phyloP scores from a whole-genome alignment of 1,140 invertebrate genomes.

The Cheumatopsyche charites region DNA sequence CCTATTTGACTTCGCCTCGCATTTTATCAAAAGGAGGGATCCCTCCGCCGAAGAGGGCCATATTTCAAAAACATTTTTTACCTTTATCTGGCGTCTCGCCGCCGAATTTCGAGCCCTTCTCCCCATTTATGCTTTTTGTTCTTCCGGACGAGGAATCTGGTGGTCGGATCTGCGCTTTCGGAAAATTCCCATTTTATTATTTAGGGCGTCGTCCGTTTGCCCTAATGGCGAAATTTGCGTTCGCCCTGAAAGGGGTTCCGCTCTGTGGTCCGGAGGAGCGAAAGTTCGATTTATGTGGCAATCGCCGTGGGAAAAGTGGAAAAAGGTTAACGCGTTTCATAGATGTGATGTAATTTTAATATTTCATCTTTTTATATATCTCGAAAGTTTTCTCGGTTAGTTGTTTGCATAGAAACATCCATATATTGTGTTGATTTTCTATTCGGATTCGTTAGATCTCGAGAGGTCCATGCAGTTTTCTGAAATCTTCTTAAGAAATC shows the following conservation, averaged over 20 bases:
- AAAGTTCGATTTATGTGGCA: not conserved
- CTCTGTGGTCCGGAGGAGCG: not conserved
- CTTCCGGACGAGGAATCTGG: not conserved
- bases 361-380: too few species aligned
- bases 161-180: not conserved
- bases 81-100: conserved; percentile 27
- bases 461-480: too few species aligned
- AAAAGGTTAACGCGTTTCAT: too few species aligned
- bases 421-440: too few species aligned
- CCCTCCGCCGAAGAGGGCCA: conserved; percentile 24
- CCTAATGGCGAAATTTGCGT: conserved; percentile 30
- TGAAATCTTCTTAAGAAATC: too few species aligned
- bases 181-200: conserved; percentile 30
- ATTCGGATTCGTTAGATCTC: too few species aligned
- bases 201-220: conserved; percentile 17
- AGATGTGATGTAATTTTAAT: too few species aligned
- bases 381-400: too few species aligned
- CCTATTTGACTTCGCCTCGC: conserved; percentile 38
- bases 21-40: conserved; percentile 36
- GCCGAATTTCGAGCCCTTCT: not conserved
- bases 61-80: conserved; percentile 39
- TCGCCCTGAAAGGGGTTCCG: not conserved
- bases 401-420: too few species aligned
- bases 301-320: too few species aligned
- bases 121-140: not conserved